phyloP scores from a whole-genome alignment of 2,113 vertebrate genomes.

The Brachyhypopomus gauderio region DNA sequence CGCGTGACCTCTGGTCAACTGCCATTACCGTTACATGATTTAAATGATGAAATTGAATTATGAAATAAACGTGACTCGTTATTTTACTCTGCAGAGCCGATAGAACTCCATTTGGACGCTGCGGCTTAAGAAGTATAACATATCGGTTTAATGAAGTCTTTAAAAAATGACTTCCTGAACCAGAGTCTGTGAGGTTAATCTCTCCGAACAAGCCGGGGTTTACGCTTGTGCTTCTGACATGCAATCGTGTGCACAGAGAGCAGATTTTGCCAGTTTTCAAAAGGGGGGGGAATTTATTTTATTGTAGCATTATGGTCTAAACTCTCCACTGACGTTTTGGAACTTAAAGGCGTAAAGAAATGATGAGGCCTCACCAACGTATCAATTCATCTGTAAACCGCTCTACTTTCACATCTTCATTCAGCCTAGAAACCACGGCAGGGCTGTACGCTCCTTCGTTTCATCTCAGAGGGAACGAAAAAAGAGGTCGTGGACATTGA shows the following conservation, averaged over 20 bases:
- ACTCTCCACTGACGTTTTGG: too few species aligned
- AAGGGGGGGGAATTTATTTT: neutral
- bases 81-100: neutral
- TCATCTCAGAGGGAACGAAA: too few species aligned
- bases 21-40: neutral
- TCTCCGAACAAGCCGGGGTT: neutral
- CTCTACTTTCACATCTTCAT: too few species aligned
- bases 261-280: neutral
- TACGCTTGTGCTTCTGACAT: neutral
- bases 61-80: neutral
- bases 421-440: too few species aligned
- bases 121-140: neutral
- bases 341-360: too few species aligned
- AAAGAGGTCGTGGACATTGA: neutral
- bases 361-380: too few species aligned
- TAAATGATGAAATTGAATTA: neutral
- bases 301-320: too few species aligned
- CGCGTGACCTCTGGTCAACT: neutral
- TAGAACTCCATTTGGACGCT: neutral
- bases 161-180: neutral
- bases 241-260: neutral
- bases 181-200: neutral
- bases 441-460: too few species aligned
- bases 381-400: too few species aligned
- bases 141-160: neutral